These are phyloP conservation scores for Cepaea nemoralis DNA, from an alignment of 1,140 invertebrate genomes.

Conservation along the genomic window DNA sequence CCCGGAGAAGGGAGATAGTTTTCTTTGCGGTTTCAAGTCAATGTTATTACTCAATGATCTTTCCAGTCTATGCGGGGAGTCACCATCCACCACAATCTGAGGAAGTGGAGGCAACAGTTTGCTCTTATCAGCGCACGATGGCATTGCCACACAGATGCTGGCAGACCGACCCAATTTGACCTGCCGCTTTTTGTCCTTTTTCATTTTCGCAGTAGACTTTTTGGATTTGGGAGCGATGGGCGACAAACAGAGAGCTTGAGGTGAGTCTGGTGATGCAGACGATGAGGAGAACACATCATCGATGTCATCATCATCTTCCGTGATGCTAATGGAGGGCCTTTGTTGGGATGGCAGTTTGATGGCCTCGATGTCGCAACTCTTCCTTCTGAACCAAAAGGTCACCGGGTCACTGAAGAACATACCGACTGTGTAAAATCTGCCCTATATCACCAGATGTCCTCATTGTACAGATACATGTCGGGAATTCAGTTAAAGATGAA, in stretches of 20 bases:
- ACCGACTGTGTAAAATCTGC: neutral
- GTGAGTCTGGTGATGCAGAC: neutral
- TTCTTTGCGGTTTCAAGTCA: neutral
- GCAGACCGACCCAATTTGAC: neutral
- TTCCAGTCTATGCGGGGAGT: slow-evolving; percentile 37
- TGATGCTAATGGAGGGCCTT: slow-evolving; percentile 22
- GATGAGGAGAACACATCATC: slow-evolving; percentile 11
- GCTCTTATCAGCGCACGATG: neutral
- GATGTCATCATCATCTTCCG: slow-evolving; percentile 15
- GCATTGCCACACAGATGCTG: neutral
- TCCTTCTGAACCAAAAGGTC: slow-evolving; percentile 28
- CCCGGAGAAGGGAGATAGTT: neutral
- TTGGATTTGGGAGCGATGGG: neutral
- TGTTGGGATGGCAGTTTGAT: neutral
- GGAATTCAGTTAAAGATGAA: too few species aligned
- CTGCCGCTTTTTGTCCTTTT: neutral
- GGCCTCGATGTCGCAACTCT: neutral
- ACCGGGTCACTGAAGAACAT: slow-evolving; percentile 39
- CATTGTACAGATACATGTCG: too few species aligned
- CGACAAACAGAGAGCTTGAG: neutral
- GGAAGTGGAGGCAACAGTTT: neutral
- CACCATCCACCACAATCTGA: slow-evolving; percentile 21
- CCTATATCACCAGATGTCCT: too few species aligned
- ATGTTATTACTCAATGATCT: slow-evolving; percentile 28
- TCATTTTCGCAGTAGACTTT: neutral